These are phyloP conservation scores for Harpalus rubripes DNA, from an alignment of 2,888 invertebrate genomes.

Conservation along the genomic window DNA sequence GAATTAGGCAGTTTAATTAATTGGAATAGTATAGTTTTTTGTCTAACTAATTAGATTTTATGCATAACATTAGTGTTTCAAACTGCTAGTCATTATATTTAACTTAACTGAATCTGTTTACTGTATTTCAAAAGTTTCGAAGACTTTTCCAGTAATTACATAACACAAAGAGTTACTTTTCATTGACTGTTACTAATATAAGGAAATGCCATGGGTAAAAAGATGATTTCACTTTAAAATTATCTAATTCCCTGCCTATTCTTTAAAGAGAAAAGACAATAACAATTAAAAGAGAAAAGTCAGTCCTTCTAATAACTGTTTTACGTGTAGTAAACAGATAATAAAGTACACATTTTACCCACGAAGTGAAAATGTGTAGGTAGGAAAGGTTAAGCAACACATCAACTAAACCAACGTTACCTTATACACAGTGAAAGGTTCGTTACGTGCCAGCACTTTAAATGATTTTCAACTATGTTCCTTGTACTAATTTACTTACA, in stretches of 20 bases:
- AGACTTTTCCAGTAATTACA: too few relatives aligned
- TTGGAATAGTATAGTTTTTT: too few relatives aligned
- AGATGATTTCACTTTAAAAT: neutral
- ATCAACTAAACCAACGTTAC: neutral
- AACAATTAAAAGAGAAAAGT: neutral
- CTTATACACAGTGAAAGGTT: constrained; percentile 5
- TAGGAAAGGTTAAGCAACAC: neutral
- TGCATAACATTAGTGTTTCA: too few relatives aligned
- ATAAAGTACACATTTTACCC: neutral
- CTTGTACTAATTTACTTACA: constrained; percentile 6
- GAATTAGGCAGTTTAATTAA: too few relatives aligned
- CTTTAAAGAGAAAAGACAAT: neutral
- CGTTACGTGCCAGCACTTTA: neutral
- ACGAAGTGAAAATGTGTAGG: neutral
- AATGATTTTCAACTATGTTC: neutral
- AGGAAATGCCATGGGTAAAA: neutral
- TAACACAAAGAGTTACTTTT: too few relatives aligned
- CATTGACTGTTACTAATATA: neutral
- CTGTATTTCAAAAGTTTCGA: too few relatives aligned
- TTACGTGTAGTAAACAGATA: neutral
- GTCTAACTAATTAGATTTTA: too few relatives aligned
- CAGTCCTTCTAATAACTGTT: neutral
- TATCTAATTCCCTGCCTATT: neutral
- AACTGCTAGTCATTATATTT: too few relatives aligned
- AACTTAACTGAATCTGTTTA: too few relatives aligned